Evolutionary conservation across 2,888 invertebrate genomes (phyloP).

Genomic region (Frankliniella intonsa): DNA sequence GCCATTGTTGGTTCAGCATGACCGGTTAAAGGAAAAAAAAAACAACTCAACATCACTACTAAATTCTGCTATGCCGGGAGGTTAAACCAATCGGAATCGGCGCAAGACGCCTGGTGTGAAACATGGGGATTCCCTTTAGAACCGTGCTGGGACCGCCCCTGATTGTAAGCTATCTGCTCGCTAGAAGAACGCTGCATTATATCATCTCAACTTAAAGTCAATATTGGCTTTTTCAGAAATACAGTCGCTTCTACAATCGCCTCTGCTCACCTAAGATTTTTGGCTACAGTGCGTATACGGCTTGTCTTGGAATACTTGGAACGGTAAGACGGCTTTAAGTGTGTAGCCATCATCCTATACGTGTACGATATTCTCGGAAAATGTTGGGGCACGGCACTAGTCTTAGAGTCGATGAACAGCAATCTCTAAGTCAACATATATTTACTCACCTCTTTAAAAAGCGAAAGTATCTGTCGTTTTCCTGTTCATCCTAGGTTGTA

Average conservation of each 20-base stretch:
- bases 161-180: neutral
- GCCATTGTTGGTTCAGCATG: neutral
- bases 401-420: too few relatives aligned
- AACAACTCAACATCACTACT: neutral
- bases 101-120: neutral
- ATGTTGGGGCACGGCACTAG: too few relatives aligned
- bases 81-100: neutral
- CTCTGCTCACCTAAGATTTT: neutral
- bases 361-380: too few relatives aligned
- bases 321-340: neutral
- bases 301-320: neutral
- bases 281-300: neutral
- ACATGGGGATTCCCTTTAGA: neutral
- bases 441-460: too few relatives aligned
- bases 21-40: neutral
- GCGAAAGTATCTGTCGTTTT: too few relatives aligned
- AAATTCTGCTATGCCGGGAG: too few relatives aligned
- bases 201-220: too few relatives aligned
- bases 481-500: neutral
- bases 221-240: neutral
- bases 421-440: too few relatives aligned
- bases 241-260: constrained; percentile 14
- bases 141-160: constrained; percentile 6
- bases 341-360: too few relatives aligned
- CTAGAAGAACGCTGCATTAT: neutral